Base-by-base conservation (phyloP, 2,888 invertebrate genomes). In the Mesorhabditis sp. region DNA sequence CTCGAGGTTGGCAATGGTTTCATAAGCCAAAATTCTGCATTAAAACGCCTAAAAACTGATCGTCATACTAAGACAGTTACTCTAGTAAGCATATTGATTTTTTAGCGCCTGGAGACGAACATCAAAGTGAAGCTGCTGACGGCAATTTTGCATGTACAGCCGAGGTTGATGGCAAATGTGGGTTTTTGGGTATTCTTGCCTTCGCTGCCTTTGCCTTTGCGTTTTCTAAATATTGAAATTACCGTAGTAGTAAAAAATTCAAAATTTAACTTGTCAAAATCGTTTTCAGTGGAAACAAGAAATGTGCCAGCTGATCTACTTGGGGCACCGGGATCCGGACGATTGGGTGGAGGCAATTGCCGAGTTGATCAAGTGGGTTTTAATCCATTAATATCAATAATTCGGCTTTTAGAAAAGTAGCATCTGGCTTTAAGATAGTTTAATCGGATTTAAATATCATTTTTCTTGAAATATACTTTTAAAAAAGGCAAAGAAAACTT, bases 321-420 rank as follows among this genome's bases (percentile, higher is more conserved):
- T 77, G 43, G 75, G 74, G 4, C 62, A 71, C n/a, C 68, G 74
- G 61, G 80, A 80, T 45, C 73, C 80, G n/a, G 80, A 81, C 66
- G 78, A 81, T 62, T 80, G 80, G 80, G 73, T 80, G 4, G 75
- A 78, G 61, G 71, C 75, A n/a, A 68, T 79, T 10, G 74, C 79
- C 5, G 77, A 80, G n/a, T 70, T 80, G 69, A 75, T 74, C 45
- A 71, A 74, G 72, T 69, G 43, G 50, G 41, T 50, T 2, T 28
- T 28, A 28, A 28, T 28, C 28, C 28, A 2, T 28, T 28, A 28
- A 28, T 28, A 28, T 28, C 2, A 28, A 2, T 28, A 28, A 28
- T 28, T 28, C 1, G 28, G 28, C 28, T 28, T 28, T 28, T 1
- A 28, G 2, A 28, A 28, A 28, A 28, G 28, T 28, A 28, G 28